These are phyloP conservation scores for Notarius lentiginosus DNA, from an alignment of 2,113 vertebrate genomes.

Conservation along the genomic window DNA sequence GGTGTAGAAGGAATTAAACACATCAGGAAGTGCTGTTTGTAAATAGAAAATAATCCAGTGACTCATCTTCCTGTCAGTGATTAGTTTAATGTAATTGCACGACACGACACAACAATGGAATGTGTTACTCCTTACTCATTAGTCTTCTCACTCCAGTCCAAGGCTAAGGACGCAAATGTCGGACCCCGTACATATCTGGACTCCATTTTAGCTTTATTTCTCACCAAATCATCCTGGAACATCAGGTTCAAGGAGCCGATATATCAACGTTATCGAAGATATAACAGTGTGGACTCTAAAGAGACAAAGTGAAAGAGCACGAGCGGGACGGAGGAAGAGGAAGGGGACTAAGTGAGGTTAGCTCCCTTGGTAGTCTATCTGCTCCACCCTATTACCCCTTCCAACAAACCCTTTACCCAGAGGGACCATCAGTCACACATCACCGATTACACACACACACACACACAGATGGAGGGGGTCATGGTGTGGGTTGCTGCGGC, in stretches of 20 bases:
- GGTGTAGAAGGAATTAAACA: not conserved
- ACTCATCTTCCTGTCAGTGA: not conserved
- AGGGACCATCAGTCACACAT: conserved; percentile 60
- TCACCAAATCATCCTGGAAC: not conserved
- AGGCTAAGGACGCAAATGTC: not conserved
- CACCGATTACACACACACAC: conserved; percentile 61
- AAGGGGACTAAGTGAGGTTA: conserved; percentile 72
- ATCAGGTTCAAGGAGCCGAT: not conserved
- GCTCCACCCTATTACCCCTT: conserved; percentile 69
- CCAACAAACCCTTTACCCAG: conserved; percentile 55
- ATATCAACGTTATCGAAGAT: not conserved
- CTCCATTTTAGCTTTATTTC: not conserved
- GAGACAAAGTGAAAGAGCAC: conserved; percentile 3
- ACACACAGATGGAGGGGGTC: conserved; percentile 36
- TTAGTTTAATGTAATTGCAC: not conserved
- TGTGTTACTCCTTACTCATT: too few species aligned
- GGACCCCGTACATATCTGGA: not conserved
- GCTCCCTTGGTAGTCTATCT: conserved; percentile 66
- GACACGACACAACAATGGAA: too few species aligned
- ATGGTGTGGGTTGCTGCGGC: conserved; percentile 47
- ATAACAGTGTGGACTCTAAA: not conserved
- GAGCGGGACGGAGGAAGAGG: conserved; percentile 39
- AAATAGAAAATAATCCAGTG: too few species aligned
- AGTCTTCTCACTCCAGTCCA: not conserved
- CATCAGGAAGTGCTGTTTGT: not conserved